Evolutionary conservation across 1,140 invertebrate species (phyloP).

Genomic region (Spodoptera frugiperda): DNA sequence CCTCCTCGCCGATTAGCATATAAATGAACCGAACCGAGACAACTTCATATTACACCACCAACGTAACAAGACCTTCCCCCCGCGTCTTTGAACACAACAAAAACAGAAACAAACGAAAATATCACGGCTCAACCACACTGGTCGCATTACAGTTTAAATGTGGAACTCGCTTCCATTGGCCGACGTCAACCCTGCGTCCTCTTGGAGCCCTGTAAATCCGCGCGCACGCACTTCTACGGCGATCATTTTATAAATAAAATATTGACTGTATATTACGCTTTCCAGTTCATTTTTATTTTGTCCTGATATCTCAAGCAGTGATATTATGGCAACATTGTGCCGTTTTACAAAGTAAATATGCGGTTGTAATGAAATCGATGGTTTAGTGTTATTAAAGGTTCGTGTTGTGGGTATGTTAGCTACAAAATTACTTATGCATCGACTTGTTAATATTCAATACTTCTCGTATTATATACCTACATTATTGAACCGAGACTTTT

Average conservation of each 20-base stretch:
- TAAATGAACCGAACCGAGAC: slow-evolving; percentile 82
- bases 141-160: slow-evolving; percentile 63
- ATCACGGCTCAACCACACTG: slow-evolving; percentile 53
- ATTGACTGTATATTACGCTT: slow-evolving; percentile 72
- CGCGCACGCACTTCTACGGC: slow-evolving; percentile 37
- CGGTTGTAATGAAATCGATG: slow-evolving; percentile 69
- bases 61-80: slow-evolving; percentile 55
- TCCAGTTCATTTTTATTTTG: slow-evolving; percentile 60
- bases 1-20: slow-evolving; percentile 81
- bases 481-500: slow-evolving; percentile 8
- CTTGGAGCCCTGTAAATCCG: slow-evolving; percentile 54
- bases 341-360: slow-evolving; percentile 60
- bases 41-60: slow-evolving; percentile 77
- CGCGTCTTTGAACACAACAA: slow-evolving; percentile 25
- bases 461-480: slow-evolving; percentile 12
- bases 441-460: slow-evolving; percentile 33
- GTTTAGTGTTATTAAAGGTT: slow-evolving; percentile 72
- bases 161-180: slow-evolving; percentile 64
- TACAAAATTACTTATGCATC: slow-evolving; percentile 23
- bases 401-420: slow-evolving; percentile 54
- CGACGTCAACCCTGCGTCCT: slow-evolving; percentile 41
- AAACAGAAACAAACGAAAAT: slow-evolving; percentile 43
- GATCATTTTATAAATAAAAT: slow-evolving; percentile 71
- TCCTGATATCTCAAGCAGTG: slow-evolving; percentile 72
- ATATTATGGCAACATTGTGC: slow-evolving; percentile 73